Conservation (phyloP, 2,888 invertebrate species). For the Calliopum simillimum region DNA sequence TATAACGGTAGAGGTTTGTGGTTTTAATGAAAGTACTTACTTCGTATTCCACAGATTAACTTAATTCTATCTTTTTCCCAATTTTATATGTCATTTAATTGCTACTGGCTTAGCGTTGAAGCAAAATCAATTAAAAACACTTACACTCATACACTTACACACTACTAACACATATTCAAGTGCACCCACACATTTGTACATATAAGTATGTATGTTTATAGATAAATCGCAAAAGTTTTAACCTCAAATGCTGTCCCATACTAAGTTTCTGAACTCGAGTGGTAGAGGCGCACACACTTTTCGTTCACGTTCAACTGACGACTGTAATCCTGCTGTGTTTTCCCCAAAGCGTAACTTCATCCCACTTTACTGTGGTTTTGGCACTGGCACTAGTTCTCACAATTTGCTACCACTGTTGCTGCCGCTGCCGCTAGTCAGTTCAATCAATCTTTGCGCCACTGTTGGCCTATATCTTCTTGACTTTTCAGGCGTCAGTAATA, state of each 20-base stretch:
- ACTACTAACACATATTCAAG: slow-evolving; percentile 12
- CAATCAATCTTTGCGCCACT: neutral
- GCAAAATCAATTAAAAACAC: slow-evolving; percentile 31
- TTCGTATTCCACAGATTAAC: too few relatives aligned
- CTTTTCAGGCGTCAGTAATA: slow-evolving; percentile 13
- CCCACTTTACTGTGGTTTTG: neutral
- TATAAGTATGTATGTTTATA: neutral
- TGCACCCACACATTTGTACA: slow-evolving; percentile 1
- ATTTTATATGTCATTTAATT: slow-evolving; percentile 17
- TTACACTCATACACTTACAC: slow-evolving; percentile 17
- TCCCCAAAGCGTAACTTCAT: too few relatives aligned
- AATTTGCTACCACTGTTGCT: slow-evolving; percentile 33
- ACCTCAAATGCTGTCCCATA: neutral
- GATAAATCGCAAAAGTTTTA: slow-evolving; percentile 17
- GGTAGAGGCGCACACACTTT: neutral
- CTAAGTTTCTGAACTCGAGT: neutral
- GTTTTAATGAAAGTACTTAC: too few relatives aligned
- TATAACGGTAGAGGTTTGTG: too few relatives aligned
- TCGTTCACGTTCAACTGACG: neutral
- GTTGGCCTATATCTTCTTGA: neutral
- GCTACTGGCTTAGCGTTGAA: slow-evolving; percentile 12
- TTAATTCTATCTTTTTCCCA: neutral
- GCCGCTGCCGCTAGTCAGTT: neutral
- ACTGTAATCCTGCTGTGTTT: too few relatives aligned
- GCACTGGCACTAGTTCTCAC: neutral